Percentiles rank a stretch among this genome's conserved stretches.
These are phyloP conservation scores for Antigone vipio DNA, from an alignment of 2,113 vertebrate genomes.

Conservation along the genomic window DNA sequence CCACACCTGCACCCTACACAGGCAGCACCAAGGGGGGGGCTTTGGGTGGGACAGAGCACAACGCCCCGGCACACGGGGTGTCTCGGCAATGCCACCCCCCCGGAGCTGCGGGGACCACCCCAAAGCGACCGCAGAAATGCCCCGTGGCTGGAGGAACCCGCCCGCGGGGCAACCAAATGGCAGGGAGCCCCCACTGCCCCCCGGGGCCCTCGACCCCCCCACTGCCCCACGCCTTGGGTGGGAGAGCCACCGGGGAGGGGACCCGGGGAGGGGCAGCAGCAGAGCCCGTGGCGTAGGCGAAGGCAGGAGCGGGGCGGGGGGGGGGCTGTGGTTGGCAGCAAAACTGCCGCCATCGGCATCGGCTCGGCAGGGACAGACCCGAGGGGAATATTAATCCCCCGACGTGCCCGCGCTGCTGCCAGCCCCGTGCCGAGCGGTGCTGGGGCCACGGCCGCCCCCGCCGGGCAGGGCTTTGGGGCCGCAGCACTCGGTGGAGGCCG, in stretches of 20 bases:
- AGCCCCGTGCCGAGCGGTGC: background rate
- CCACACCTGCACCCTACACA: too few relatives aligned
- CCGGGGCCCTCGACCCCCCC: background rate
- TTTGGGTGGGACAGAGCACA: background rate
- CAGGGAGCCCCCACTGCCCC: background rate
- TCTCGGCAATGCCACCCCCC: accelerated
- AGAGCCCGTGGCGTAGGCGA: accelerated
- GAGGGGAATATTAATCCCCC: slow-evolving; percentile 8
- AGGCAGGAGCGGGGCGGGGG: background rate
- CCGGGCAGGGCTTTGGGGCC: too few relatives aligned
- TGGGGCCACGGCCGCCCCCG: too few relatives aligned
- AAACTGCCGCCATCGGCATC: background rate
- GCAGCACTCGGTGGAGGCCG: too few relatives aligned
- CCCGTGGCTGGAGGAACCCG: too few relatives aligned
- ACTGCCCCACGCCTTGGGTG: background rate
- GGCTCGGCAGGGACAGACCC: background rate
- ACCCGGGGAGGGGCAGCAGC: background rate
- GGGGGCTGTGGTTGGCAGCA: background rate
- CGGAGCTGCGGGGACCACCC: background rate
- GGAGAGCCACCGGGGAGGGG: background rate
- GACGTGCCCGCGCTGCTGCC: background rate
- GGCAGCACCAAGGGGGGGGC: background rate
- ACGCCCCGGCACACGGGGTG: accelerated
- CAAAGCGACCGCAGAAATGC: accelerated
- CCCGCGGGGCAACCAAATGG: too few relatives aligned